A percentile compares a stretch with the other conserved stretches of the same genome.
These are phyloP conservation scores for Suricata suricatta DNA, from an alignment of 2,113 vertebrate genomes.

Conservation along the genomic window DNA sequence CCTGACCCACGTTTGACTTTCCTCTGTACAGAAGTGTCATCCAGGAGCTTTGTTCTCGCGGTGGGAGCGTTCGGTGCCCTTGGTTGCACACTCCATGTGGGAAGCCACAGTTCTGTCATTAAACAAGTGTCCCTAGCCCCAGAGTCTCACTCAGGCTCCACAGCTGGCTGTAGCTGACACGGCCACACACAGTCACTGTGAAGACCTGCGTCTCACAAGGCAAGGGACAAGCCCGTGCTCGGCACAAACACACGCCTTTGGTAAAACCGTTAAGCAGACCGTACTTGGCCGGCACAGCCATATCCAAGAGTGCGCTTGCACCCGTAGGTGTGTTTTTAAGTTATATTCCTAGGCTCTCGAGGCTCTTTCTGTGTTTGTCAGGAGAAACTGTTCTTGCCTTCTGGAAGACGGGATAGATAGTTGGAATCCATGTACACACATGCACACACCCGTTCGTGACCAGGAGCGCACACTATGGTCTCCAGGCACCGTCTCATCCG, in stretches of 20 bases:
- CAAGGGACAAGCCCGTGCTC: neutral
- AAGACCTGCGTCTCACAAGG: neutral
- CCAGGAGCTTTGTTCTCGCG: neutral
- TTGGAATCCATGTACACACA: too few species aligned
- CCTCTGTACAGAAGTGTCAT: neutral
- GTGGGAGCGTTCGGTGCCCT: neutral
- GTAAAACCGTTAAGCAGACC: fast-evolving
- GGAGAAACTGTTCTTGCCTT: neutral
- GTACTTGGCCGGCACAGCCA: fast-evolving
- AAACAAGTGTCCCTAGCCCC: neutral
- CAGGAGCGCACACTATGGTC: fast-evolving
- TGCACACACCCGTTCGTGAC: neutral
- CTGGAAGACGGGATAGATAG: neutral
- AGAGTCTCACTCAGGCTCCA: neutral
- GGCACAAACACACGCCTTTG: neutral
- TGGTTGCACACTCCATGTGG: fast-evolving
- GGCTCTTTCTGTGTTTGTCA: neutral
- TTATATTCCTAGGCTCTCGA: neutral
- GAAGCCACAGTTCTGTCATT: neutral
- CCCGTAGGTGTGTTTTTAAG: neutral
- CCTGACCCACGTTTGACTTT: neutral
- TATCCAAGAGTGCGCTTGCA: fast-evolving
- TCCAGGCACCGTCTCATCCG: neutral
- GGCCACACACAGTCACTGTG: neutral
- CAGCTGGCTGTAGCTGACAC: neutral